These are phyloP conservation scores for Helicolenus hilgendorfi DNA, from an alignment of 2,797 vertebrate species.

Conservation along the genomic window DNA sequence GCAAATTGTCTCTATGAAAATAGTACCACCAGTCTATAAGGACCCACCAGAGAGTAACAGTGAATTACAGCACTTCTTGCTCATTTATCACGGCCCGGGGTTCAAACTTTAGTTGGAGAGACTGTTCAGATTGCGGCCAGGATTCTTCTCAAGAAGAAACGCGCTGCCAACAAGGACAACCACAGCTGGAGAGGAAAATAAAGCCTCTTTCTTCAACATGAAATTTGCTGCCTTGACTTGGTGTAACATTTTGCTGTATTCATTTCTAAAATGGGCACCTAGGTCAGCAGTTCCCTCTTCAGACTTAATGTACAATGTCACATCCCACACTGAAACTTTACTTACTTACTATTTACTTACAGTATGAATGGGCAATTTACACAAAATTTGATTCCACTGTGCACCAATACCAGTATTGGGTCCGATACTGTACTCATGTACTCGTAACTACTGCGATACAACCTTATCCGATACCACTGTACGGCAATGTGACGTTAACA, in stretches of 20 bases:
- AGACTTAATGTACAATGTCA: constrained; percentile 41
- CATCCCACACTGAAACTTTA: background rate
- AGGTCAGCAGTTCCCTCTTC: constrained; percentile 19
- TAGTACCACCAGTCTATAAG: constrained; percentile 25
- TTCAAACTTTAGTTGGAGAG: constrained; percentile 67
- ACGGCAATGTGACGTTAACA: too few relatives aligned
- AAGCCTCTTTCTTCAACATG: constrained; percentile 72
- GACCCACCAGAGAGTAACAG: constrained; percentile 55
- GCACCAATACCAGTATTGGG: too few relatives aligned
- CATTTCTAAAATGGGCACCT: constrained; percentile 37
- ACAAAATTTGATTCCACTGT: background rate
- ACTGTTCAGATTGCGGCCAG: constrained; percentile 51
- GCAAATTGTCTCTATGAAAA: constrained; percentile 41
- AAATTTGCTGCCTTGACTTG: constrained; percentile 54
- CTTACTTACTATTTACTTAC: background rate
- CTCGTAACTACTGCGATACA: too few relatives aligned
- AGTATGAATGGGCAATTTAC: background rate
- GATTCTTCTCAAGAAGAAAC: constrained; percentile 60
- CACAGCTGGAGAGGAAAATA: constrained; percentile 80
- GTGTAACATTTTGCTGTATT: constrained; percentile 57
- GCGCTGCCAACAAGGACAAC: constrained; percentile 67
- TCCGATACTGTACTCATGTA: too few relatives aligned
- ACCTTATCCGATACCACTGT: rapidly evolving
- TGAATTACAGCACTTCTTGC: constrained; percentile 65
- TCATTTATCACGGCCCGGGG: constrained; percentile 74